Evolutionary conservation across 2,888 invertebrate species (phyloP).

Genomic region (Heliconius ethilla): DNA sequence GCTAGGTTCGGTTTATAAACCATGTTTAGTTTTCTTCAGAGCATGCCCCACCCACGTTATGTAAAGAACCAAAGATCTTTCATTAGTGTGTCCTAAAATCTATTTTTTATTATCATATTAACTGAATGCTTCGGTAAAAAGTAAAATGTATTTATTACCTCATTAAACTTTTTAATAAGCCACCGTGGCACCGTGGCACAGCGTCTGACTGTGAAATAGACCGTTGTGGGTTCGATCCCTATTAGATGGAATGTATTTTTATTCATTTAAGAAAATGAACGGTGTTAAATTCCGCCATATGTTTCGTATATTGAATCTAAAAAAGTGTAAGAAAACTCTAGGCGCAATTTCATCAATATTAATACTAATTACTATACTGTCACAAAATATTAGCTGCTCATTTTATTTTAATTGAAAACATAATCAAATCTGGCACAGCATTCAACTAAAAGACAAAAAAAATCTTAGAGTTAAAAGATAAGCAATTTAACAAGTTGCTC

Average conservation of each 20-base stretch:
- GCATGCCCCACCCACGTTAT: neutral
- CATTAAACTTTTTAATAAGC: too few species aligned
- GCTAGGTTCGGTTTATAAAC: neutral
- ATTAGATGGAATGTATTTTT: too few species aligned
- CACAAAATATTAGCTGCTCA: too few species aligned
- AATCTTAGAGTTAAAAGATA: constrained; percentile 16
- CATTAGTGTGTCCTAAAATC: too few species aligned
- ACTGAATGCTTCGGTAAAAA: neutral
- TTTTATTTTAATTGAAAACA: neutral
- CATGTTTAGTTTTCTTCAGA: neutral
- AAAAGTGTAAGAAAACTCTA: neutral
- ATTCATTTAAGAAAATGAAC: neutral
- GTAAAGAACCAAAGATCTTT: neutral
- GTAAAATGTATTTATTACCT: too few species aligned
- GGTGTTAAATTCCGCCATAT: neutral
- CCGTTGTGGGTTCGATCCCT: neutral
- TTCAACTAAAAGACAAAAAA: neutral
- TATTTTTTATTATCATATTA: neutral
- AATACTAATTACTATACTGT: too few species aligned
- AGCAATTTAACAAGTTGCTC: constrained; percentile 1
- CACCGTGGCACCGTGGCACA: too few species aligned
- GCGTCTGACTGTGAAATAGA: neutral
- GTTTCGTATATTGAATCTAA: neutral
- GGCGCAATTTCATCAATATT: neutral
- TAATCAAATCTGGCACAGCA: constrained; percentile 7